phyloP scores from a whole-genome alignment of 2,797 vertebrate genomes.

The Numenius phaeopus region DNA sequence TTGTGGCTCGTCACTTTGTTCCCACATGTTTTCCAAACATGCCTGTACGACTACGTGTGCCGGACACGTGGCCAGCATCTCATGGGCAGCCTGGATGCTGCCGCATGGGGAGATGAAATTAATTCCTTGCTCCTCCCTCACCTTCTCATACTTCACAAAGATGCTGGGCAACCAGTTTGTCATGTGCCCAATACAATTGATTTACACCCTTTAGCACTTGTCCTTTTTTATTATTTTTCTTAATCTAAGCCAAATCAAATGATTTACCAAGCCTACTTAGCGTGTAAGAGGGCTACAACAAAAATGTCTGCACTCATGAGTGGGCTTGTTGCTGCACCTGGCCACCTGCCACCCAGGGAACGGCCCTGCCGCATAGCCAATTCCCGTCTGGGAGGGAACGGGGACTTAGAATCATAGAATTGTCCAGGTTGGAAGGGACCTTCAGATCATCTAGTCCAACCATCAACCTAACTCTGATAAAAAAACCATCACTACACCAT shows the following conservation, averaged over 20 bases:
- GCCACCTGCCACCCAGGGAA: too few species aligned
- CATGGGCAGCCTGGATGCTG: not conserved
- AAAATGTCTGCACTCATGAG: fast-evolving
- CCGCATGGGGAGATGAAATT: not conserved
- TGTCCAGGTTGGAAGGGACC: too few species aligned
- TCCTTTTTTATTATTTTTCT: not conserved
- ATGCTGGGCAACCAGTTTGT: not conserved
- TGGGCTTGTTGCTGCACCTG: too few species aligned
- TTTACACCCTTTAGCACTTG: not conserved
- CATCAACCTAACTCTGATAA: too few species aligned
- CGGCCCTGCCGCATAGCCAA: fast-evolving
- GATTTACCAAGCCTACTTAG: not conserved
- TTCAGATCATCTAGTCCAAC: too few species aligned
- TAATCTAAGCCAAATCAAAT: too few species aligned
- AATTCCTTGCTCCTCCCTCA: not conserved
- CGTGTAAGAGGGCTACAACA: too few species aligned
- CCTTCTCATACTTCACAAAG: not conserved
- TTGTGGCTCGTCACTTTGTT: not conserved
- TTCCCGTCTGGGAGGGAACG: too few species aligned
- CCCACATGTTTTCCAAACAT: not conserved
- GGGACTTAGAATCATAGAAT: too few species aligned
- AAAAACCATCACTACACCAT: too few species aligned
- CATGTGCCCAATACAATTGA: fast-evolving
- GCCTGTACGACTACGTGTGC: fast-evolving
- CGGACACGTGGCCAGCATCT: fast-evolving